Evolutionary conservation across 2,888 invertebrate species (phyloP).

Genomic region (Pharmacophagus antenor): DNA sequence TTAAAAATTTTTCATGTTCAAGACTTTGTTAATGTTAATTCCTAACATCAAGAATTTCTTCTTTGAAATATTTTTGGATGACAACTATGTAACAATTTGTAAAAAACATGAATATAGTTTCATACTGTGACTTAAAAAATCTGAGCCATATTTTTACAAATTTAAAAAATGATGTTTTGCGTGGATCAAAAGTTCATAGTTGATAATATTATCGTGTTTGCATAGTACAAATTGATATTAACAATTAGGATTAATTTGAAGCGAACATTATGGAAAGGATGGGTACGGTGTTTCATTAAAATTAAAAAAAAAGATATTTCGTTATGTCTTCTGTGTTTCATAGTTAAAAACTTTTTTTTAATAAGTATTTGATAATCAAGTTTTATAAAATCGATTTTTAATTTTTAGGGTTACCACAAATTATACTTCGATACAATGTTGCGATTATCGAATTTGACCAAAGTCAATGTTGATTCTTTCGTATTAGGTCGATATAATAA

Average conservation of each 20-base stretch:
- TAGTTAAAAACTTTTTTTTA: constrained; percentile 26
- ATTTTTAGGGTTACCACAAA: constrained; percentile 9
- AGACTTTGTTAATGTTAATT: too few relatives aligned
- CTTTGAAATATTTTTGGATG: neutral
- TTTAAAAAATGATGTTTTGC: neutral
- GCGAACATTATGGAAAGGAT: constrained; percentile 14
- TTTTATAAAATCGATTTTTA: constrained; percentile 14
- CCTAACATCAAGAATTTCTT: too few relatives aligned
- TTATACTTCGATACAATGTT: constrained; percentile 42
- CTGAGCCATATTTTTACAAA: neutral
- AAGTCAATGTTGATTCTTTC: constrained; percentile 44
- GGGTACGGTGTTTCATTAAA: constrained; percentile 4
- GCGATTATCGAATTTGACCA: constrained; percentile 51
- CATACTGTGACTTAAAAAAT: neutral
- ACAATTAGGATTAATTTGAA: constrained; percentile 30
- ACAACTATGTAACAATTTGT: neutral
- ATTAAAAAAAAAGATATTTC: neutral
- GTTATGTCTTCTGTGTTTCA: constrained; percentile 18
- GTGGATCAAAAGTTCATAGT: constrained; percentile 2
- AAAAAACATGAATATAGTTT: too few relatives aligned
- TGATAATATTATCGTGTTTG: constrained; percentile 52
- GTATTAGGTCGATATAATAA: constrained; percentile 38
- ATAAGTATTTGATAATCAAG: constrained; percentile 24
- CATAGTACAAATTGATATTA: constrained; percentile 51
- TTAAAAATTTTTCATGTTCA: neutral